Evolutionary conservation across 2,113 vertebrate genomes (phyloP), one percentile per base, ranked within the genome.

Genomic region (Spilogale gracilis): DNA sequence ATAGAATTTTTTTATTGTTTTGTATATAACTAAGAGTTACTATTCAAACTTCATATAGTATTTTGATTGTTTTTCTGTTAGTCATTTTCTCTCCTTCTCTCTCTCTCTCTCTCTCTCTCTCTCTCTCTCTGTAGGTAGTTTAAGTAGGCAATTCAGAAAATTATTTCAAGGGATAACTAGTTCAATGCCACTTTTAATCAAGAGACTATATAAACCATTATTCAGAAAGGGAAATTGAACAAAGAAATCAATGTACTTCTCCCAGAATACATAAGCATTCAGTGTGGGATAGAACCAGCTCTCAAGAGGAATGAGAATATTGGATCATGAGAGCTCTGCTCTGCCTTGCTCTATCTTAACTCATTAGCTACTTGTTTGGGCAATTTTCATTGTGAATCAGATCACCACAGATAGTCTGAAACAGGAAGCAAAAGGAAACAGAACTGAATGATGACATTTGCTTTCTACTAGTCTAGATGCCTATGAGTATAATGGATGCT

Each of bases 91-190:
- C 8, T 78, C 32, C 23, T 60, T 89, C 58, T 63, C 81, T 65
- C 6, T 52, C 45, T 25, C 38, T 80, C 8, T 43, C 4, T 73
- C 21, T 76, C 52, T 89, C 58, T 63, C 81, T 65, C 6, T 52
- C 45, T 25, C 38, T 80, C 8, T 43, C 4, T 73, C 21, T 76
- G 2, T 79, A 65, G 21, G 20, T 73, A 61, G 38, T 83, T 16
- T 93, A 83, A 86, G 9, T 74, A 90, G 61, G 10, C 23, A 89
- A 60, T 96, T 93, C 65, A 97, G 86, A 94, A 81, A 92, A 89
- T 58, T 81, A 30, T 54, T 54, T 80, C 32, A 95, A 91, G 20
- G 25, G 30, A 27, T 89, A 90, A 80, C 32, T 56, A 93, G 50
- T 21, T 9, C 23, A 65, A 17, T 73, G 45, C 6, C 20, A n/a